Evolutionary conservation across 2,797 vertebrate species (phyloP).

Genomic region (Centropyge bicolor): DNA sequence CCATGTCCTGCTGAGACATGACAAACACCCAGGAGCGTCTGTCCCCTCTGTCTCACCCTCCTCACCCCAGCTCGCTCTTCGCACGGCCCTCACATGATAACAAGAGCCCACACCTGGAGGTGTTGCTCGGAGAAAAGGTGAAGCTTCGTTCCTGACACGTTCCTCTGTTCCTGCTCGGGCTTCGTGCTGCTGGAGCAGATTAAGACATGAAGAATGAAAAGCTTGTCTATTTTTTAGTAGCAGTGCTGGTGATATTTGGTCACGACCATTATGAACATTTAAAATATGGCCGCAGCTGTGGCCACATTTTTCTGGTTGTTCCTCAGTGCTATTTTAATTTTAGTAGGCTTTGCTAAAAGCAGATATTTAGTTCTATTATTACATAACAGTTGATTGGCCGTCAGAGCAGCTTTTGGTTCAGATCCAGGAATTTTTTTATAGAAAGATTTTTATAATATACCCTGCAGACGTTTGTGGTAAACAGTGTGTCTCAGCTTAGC

Average conservation of each 20-base stretch:
- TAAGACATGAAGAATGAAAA: neutral
- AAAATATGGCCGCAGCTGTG: neutral
- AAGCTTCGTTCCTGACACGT: neutral
- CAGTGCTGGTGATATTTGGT: no score
- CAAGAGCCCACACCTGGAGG: constrained; percentile 20
- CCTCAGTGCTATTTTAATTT: neutral
- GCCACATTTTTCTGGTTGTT: neutral
- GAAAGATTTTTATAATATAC: neutral
- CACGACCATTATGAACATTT: no score
- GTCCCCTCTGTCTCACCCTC: constrained; percentile 34
- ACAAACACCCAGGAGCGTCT: constrained; percentile 37
- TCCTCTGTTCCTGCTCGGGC: no score
- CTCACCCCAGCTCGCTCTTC: constrained; percentile 25
- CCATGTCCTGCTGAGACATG: constrained; percentile 63
- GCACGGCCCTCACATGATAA: constrained; percentile 24
- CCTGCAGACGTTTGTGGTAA: neutral
- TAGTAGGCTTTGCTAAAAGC: neutral
- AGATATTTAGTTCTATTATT: neutral
- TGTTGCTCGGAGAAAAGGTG: constrained; percentile 9
- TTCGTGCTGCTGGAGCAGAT: neutral
- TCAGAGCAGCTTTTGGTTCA: neutral
- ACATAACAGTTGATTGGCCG: neutral
- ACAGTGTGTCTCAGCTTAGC: neutral
- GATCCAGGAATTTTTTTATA: neutral
- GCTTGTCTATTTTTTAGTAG: neutral